Evolutionary conservation across 2,797 vertebrate species (phyloP), one percentile per base, ranked within the genome.

Genomic region (Allobates femoralis): DNA sequence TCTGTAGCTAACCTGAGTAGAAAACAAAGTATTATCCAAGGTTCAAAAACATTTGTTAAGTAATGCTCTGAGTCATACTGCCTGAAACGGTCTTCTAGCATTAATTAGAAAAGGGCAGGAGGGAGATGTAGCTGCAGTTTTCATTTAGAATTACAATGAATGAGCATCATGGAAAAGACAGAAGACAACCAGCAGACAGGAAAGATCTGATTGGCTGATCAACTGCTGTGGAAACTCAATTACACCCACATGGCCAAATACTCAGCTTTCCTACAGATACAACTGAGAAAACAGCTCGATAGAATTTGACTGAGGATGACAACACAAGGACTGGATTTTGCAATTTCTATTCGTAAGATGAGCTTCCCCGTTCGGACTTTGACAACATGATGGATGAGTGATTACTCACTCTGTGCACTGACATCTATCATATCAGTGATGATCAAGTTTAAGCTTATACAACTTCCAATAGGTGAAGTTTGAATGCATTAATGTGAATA

Each of bases 1-100:
- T 93, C 97, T 92, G 92, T 99, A 99, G 79, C 96, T 94, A 2
- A 99, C 97, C 98, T 99, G 93, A 7, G 56, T 67, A 0, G 19
- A 37, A 84, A 28, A 82, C 5, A 5, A 2, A n/a, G 8, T 30
- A 46, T 84, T 50, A 84, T 32, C 32, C 26, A 10, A 46, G 26
- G 18, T 58, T 10, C 3, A 28, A 75, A 75, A 3, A 69, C 37
- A 23, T 7, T 19, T 6, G 3, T 8, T 34, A 21, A 34, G 32
- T 34, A 32, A 67, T n/a, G n/a, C n/a, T n/a, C n/a, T n/a, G n/a
- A n/a, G n/a, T n/a, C n/a, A n/a, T n/a, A n/a, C n/a, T n/a, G n/a
- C n/a, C n/a, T n/a, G n/a, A n/a, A n/a, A n/a, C n/a, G n/a, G n/a
- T n/a, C n/a, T n/a, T 56, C 19, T 26, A 11, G 26, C 30, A 66